Conservation (phyloP, 2,797 vertebrate species). For the Eleutherodactylus coqui region DNA sequence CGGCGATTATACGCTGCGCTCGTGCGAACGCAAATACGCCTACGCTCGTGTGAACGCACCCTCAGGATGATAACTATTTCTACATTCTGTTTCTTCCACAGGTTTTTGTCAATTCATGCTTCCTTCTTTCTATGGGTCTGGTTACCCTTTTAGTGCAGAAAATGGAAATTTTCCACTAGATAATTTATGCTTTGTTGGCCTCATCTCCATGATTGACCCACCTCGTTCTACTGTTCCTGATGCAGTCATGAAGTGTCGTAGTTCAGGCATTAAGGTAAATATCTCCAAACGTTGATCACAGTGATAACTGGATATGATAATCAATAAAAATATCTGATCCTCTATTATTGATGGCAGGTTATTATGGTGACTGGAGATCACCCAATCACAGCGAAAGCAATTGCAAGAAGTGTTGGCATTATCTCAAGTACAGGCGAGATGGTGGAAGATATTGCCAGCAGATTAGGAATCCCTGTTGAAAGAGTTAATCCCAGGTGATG, state of each 20-base stretch:
- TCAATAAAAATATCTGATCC: background rate
- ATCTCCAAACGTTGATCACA: background rate
- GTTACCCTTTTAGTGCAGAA: conserved; percentile 76
- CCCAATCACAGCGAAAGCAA: conserved; percentile 61
- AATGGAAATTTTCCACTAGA: conserved; percentile 78
- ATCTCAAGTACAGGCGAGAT: conserved; percentile 47
- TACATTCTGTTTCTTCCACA: conserved; percentile 56
- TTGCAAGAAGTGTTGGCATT: conserved; percentile 57
- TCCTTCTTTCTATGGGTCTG: conserved; percentile 74
- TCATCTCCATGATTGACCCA: conserved; percentile 81
- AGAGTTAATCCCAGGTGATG: conserved; percentile 50
- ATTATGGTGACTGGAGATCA: conserved; percentile 63
- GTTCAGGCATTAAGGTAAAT: conserved; percentile 81
- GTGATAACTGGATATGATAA: background rate
- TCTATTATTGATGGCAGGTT: conserved; percentile 30
- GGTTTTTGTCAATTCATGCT: conserved; percentile 81
- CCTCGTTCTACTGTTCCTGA: conserved; percentile 81
- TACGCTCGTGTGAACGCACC: no score
- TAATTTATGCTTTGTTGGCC: conserved; percentile 79
- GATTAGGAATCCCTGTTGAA: conserved; percentile 44
- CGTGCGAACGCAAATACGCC: no score
- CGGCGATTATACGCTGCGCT: no score
- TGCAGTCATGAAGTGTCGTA: conserved; percentile 80
- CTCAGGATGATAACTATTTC: no score
- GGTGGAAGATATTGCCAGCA: conserved; percentile 46